phyloP scores from a whole-genome alignment of 2,888 invertebrate species.

The Deilephila porcellus region DNA sequence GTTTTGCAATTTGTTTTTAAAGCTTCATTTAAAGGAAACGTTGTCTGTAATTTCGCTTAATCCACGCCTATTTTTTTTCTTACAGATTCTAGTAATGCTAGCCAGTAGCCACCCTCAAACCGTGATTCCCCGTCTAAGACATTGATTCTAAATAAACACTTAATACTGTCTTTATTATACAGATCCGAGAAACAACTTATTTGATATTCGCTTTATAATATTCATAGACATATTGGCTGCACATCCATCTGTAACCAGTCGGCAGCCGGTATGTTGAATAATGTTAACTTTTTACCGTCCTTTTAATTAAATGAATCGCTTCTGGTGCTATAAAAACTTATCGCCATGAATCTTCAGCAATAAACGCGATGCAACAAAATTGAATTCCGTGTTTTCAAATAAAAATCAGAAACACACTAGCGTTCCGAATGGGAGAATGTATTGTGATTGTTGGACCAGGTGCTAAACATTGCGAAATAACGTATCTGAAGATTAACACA shows the following conservation, averaged over 20 bases:
- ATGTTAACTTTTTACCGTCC: constrained; percentile 13
- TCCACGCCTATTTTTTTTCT: too few species aligned
- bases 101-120: too few species aligned
- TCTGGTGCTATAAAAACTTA: constrained; percentile 23
- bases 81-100: too few species aligned
- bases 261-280: background rate
- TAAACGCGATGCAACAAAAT: constrained; percentile 15
- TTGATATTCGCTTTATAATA: background rate
- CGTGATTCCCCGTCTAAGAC: too few species aligned
- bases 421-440: constrained; percentile 37
- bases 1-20: too few species aligned
- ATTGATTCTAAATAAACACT: too few species aligned
- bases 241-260: background rate
- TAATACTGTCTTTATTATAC: too few species aligned
- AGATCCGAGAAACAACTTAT: background rate
- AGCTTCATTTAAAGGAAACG: too few species aligned
- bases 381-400: constrained; percentile 17
- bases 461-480: constrained; percentile 61
- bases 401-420: constrained; percentile 18
- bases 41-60: too few species aligned
- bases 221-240: constrained; percentile 14
- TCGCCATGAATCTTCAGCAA: constrained; percentile 19
- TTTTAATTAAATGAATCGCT: constrained; percentile 24
- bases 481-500: constrained; percentile 58
- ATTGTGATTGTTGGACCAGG: constrained; percentile 52